Conservation (phyloP, 2,888 invertebrate species). For the Stictocephala bisonia region DNA sequence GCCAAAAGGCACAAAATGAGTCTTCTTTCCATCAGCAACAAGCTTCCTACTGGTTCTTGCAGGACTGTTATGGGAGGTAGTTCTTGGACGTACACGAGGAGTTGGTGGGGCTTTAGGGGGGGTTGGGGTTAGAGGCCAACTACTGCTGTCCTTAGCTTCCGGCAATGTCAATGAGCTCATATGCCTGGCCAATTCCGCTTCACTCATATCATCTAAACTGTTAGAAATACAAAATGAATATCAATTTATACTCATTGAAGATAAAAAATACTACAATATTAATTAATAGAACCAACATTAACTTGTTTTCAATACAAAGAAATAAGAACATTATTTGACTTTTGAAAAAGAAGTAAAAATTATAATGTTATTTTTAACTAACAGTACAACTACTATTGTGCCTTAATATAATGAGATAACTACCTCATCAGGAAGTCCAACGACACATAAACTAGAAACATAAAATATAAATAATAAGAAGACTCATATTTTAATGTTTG, state of each 20-base stretch:
- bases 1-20: constrained; percentile 47
- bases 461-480: no score
- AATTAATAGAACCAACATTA: no score
- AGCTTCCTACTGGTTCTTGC: constrained; percentile 35
- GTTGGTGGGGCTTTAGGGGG: constrained; percentile 16
- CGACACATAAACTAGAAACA: no score
- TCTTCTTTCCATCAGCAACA: constrained; percentile 36
- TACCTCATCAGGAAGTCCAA: no score
- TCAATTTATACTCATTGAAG: neutral
- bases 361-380: no score
- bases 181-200: constrained; percentile 37
- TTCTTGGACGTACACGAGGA: neutral
- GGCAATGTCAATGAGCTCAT: constrained; percentile 41
- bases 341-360: no score
- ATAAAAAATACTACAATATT: neutral
- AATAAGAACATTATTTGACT: no score
- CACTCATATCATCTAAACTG: constrained; percentile 13
- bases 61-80: constrained; percentile 15
- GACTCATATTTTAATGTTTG: no score
- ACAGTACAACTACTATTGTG: no score
- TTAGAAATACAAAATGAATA: neutral
- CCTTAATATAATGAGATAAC: no score
- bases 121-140: neutral
- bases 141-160: constrained; percentile 9
- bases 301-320: no score